A percentile compares a stretch with the other conserved stretches of the same genome.
These are phyloP conservation scores for Pachyramphus minor DNA, from an alignment of 2,113 vertebrate genomes.

Conservation along the genomic window DNA sequence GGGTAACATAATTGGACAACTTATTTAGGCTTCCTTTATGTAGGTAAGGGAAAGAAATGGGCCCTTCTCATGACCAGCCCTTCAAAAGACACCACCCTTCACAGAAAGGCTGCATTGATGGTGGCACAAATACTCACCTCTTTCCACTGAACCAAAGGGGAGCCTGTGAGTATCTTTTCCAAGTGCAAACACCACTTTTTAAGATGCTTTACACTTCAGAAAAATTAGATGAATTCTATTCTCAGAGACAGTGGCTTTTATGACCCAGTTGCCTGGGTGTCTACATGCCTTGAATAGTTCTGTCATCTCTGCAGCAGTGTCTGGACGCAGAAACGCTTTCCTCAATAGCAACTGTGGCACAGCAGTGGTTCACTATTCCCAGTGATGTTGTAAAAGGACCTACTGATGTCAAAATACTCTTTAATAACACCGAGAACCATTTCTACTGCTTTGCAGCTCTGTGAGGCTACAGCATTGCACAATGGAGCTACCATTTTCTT, in stretches of 20 bases:
- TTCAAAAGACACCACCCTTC: background rate
- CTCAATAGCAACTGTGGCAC: background rate
- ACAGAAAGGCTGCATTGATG: background rate
- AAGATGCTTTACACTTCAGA: background rate
- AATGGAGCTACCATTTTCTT: background rate
- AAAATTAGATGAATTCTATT: background rate
- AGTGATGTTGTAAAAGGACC: background rate
- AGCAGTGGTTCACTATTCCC: background rate
- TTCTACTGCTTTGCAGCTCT: background rate
- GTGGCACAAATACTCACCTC: background rate
- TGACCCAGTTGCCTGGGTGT: background rate
- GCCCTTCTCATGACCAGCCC: background rate
- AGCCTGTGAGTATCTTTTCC: background rate
- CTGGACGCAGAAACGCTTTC: background rate
- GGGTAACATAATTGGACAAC: background rate
- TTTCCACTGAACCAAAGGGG: background rate
- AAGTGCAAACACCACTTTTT: background rate
- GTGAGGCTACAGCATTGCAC: background rate
- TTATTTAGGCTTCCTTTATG: background rate
- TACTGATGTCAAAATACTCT: background rate
- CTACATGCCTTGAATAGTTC: background rate
- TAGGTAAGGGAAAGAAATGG: rapidly evolving
- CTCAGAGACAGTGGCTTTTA: background rate
- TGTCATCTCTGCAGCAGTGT: background rate
- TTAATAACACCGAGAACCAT: background rate